phyloP scores from a whole-genome alignment of 2,888 invertebrate genomes.

The Nezara viridula region DNA sequence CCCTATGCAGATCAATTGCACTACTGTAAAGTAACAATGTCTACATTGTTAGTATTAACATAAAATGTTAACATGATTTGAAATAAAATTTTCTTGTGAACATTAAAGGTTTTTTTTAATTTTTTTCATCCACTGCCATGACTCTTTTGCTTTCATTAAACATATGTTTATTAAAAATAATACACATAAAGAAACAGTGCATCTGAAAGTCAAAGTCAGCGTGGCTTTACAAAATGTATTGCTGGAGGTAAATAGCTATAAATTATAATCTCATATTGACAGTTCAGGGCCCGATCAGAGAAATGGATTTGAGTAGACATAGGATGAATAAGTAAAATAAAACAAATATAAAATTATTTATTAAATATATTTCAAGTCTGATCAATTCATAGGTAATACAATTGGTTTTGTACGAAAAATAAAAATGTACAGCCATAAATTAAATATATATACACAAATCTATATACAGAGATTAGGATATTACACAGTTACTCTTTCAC shows the following conservation, averaged over 20 bases:
- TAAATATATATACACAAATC: slow-evolving; percentile 19
- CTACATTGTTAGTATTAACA: slow-evolving; percentile 49
- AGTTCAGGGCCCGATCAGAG: no score
- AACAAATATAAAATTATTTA: not conserved
- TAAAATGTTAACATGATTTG: slow-evolving; percentile 56
- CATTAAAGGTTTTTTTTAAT: slow-evolving; percentile 16
- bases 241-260: no score
- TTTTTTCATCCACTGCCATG: not conserved
- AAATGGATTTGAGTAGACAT: no score
- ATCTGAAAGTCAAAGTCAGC: no score
- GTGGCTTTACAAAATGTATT: no score
- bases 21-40: slow-evolving; percentile 28
- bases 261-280: no score
- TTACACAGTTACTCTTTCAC: slow-evolving; percentile 36
- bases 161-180: not conserved
- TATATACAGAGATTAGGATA: not conserved
- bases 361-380: slow-evolving; percentile 11
- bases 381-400: slow-evolving; percentile 9
- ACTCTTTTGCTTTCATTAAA: not conserved
- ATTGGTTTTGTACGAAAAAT: slow-evolving; percentile 13
- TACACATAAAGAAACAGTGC: no score
- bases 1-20: slow-evolving; percentile 40
- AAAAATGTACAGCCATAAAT: not conserved
- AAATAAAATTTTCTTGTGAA: slow-evolving; percentile 58
- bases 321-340: not conserved